Base-by-base conservation (phyloP, 2,113 vertebrate genomes). In the Tiliqua scincoides region DNA sequence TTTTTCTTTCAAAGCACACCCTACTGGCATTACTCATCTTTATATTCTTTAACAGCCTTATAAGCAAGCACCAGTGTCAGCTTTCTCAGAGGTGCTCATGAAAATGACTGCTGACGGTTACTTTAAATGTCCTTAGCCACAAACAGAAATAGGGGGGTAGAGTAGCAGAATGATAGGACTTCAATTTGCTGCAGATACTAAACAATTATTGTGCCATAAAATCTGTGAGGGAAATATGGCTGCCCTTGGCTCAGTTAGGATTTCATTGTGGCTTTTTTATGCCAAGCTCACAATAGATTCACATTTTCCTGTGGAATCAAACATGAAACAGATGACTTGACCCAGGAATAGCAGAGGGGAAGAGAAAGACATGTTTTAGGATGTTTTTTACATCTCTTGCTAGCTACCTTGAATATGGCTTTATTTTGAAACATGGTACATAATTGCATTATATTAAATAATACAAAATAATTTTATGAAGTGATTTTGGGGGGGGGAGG, bases 251-350 rank as follows among this genome's bases (percentile, higher is more conserved):
- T 87, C 87, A 86, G 78, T 82, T 89, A 27, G 54, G 75, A 63
- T 59, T 8, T 80, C 65, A 63, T 68, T 2, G 0, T 77, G 79
- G 54, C 17, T 57, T 76, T 88, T 88, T 92, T 79, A 79, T 80
- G 71, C 80, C 89, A 88, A 90, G 48, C 18, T 63, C 70, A 88
- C 75, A 94, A 89, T 85, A 89, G 67, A 92, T 83, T 59, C 90
- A 89, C 90, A 89, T 68, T 37, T 79, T 88, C 32, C 71, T 65
- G 85, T 0, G 43, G 80, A 59, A 63, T 89, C 86, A 88, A 73
- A 88, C 92, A 35, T 1, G 52, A 91, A 92, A 65, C 77, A 91
- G 85, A 93, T 93, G 82, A 75, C 90, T 92, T 85, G 84, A 89
- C 82, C 79, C 88, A 83, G 65, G 48, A 68, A 32, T 67, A 32